These are phyloP conservation scores for Geodia barretti DNA, from an alignment of 37 sponge, comb jelly and placozoan genomes.

Conservation along the genomic window DNA sequence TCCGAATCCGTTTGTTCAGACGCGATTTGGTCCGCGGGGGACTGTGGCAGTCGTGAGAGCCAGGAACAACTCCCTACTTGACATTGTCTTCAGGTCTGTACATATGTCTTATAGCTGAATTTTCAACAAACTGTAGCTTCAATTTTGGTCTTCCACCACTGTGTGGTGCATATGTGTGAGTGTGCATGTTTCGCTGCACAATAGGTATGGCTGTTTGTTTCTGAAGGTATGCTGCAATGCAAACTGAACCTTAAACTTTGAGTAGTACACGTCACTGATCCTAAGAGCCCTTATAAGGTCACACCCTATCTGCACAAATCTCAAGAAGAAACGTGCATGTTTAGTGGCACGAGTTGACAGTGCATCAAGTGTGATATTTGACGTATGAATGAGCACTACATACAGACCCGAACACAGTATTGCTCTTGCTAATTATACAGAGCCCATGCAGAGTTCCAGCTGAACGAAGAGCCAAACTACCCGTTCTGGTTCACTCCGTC, in stretches of 20 bases:
- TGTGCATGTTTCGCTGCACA: no score
- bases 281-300: no score
- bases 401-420: not conserved
- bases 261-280: no score
- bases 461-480: constrained; percentile 75
- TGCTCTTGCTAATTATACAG: constrained; percentile 16
- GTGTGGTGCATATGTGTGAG: not conserved
- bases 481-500: constrained; percentile 96
- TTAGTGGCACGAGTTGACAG: not conserved
- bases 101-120: no score
- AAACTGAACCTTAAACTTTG: no score
- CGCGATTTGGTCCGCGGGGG: constrained; percentile 84
- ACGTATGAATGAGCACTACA: no score
- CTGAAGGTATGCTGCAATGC: no score
- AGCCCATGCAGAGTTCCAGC: constrained; percentile 87
- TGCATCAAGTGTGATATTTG: no score
- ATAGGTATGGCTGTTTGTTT: no score
- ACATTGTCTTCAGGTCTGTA: constrained; percentile 73
- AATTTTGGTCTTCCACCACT: not conserved
- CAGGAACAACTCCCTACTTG: constrained; percentile 56
- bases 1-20: constrained; percentile 63
- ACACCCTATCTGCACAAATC: no score
- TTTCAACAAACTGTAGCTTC: no score
- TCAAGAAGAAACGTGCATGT: not conserved
- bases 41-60: constrained; percentile 78